A percentile compares a stretch with the other conserved stretches of the same genome.
phyloP scores from a whole-genome alignment of 2,113 vertebrate species.

The Gasterosteus aculeatus region DNA sequence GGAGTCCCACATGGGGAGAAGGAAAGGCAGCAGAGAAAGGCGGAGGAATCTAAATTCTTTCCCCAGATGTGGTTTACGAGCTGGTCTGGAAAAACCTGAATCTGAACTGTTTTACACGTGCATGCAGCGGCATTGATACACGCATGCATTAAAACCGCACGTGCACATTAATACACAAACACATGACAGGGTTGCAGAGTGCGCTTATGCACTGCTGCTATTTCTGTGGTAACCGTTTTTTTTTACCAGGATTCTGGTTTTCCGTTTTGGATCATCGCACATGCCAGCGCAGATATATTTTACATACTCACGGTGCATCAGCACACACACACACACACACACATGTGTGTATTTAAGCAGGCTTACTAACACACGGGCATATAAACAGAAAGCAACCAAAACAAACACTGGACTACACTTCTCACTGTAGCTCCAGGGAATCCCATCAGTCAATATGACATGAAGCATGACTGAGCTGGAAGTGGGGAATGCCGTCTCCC shows the following conservation, averaged over 20 bases:
- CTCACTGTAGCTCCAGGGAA: constrained; percentile 71
- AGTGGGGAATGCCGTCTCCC: constrained; percentile 71
- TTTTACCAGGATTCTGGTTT: constrained; percentile 42
- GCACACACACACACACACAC: constrained; percentile 18
- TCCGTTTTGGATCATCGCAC: constrained; percentile 50
- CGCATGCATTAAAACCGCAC: constrained; percentile 43
- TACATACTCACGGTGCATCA: constrained; percentile 25
- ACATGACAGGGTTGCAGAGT: constrained; percentile 49
- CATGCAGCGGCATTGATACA: constrained; percentile 60
- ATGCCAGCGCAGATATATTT: constrained; percentile 35
- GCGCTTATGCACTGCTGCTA: constrained; percentile 39
- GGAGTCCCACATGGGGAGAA: constrained; percentile 58
- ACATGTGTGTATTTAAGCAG: constrained; percentile 24
- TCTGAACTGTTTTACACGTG: constrained; percentile 77
- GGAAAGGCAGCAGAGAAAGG: constrained; percentile 66
- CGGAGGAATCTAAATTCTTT: constrained; percentile 81
- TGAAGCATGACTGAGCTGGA: constrained; percentile 76
- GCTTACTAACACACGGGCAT: constrained; percentile 43
- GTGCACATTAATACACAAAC: constrained; percentile 39
- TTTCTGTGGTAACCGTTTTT: constrained; percentile 37
- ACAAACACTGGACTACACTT: constrained; percentile 73
- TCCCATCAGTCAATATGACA: constrained; percentile 79
- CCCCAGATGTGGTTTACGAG: constrained; percentile 83
- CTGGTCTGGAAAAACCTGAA: constrained; percentile 76
- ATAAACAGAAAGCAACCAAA: constrained; percentile 69